Conservation (phyloP, 2,888 invertebrate genomes). For the Fabriciana adippe region DNA sequence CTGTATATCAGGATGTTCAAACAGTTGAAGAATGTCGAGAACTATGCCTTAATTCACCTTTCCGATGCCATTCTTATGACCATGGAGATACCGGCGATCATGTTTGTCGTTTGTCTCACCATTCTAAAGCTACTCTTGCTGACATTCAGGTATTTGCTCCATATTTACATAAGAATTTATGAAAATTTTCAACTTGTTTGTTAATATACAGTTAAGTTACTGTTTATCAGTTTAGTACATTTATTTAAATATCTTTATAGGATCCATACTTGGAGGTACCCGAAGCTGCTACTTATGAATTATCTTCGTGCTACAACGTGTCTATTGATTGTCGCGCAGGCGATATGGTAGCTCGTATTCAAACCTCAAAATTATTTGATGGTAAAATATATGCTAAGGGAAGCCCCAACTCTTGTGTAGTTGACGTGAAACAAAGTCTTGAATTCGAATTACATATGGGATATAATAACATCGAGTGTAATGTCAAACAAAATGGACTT, state of each 20-base stretch:
- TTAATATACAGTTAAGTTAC: not conserved
- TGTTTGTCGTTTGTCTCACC: constrained; percentile 96
- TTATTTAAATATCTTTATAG: constrained; percentile 59
- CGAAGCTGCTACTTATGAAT: constrained; percentile 95
- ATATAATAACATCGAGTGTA: constrained; percentile 95
- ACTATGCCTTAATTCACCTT: constrained; percentile 93
- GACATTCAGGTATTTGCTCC: constrained; percentile 87
- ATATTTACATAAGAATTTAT: not conserved
- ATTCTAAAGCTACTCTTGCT: constrained; percentile 92
- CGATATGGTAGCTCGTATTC: constrained; percentile 96
- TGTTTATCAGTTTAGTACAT: too few species aligned
- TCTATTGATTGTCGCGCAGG: constrained; percentile 95
- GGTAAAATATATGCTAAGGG: constrained; percentile 98
- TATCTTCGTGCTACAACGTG: constrained; percentile 96
- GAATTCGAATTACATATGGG: constrained; percentile 96
- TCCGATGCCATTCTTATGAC: constrained; percentile 95
- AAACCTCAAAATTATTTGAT: constrained; percentile 95
- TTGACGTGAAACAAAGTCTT: constrained; percentile 92
- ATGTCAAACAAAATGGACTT: constrained; percentile 93
- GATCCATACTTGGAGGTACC: constrained; percentile 95
- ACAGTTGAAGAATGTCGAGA: constrained; percentile 94
- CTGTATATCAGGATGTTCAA: constrained; percentile 94
- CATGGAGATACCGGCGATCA: constrained; percentile 96
- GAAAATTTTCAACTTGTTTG: not conserved
- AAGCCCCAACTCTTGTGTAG: constrained; percentile 95